Base-by-base conservation (phyloP, 2,797 vertebrate species). In the Octomys mimax region DNA sequence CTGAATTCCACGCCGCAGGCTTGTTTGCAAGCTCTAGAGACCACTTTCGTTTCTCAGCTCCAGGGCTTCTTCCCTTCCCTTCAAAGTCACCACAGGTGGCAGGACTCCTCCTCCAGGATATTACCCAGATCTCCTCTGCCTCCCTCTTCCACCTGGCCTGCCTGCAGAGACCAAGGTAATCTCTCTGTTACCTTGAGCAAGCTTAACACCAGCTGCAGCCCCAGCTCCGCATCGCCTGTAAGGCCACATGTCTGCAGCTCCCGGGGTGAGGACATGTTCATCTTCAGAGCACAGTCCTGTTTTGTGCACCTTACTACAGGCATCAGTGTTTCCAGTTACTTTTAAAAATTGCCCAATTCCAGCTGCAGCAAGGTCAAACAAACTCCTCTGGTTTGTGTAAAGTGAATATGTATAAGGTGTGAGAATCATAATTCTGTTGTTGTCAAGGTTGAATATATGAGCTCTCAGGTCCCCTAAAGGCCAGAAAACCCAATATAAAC, bases 341-440 rank as follows among this genome's bases (percentile, higher is more conserved):
- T 39, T 18, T 26, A 12, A 52, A 70, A 57, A 2, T 0, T 54
- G 1, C 28, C 33, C 19, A 61, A 6, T 14, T 95, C 33, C n/a
- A 89, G 64, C 42, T 36, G 70, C 8, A 9, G 64, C 0, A 1
- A 78, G 8, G n/a, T 82, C 46, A 89, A 80, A 83, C 11, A 21
- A 84, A 21, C 2, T 2, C 49, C n/a, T 91, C 61, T 81, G 3
- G 81, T 82, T 94, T 96, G 62, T 85, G 22, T 19, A 89, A 59
- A 75, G 16, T 39, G 2, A 68, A 0, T 57, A 8, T 12, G 9
- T 19, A 19, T 36, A 33, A 90, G 46, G 52, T 52, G 9, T 89
- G 22, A 96, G 68, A 93, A 80, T 79, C 77, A 46, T 36, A 75
- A 8, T 18, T 83, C 57, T 49, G 33, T 80, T 93, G 21, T 39